Evolutionary conservation across 2,113 vertebrate species (phyloP), one percentile per base, ranked within the genome.

Genomic region (Prionailurus viverrinus): DNA sequence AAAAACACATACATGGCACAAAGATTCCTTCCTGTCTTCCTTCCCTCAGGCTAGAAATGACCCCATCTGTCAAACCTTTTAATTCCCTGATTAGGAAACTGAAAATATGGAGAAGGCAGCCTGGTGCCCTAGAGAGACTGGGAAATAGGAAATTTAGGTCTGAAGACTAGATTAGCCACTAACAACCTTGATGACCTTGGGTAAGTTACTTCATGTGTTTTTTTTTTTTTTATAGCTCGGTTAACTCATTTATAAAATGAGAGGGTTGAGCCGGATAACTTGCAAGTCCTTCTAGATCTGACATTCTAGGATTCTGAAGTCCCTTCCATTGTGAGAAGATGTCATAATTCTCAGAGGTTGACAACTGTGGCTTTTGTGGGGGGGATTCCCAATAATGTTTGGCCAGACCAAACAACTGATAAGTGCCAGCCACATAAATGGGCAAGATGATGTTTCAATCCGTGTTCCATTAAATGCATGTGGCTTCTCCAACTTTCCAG

Each of bases 41-140:
- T 9, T 90, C 41, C 45, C 90, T 89, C 69, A 58, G 31, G 55
- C 19, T 97, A 83, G 63, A 83, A 87, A 82, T 83, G 66, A 89
- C 4, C 16, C 61, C 3, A 66, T 41, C 31, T 90, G 0, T 95
- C 33, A 80, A 65, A 19, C 9, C 55, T 91, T 61, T 87, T 87
- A 27, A 78, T 91, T 84, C 45, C 7, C 33, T 58, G 63, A 41
- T 61, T 90, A 95, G 71, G 48, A 92, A 82, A 74, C 36, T 55
- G 55, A 69, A 48, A 78, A 33, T 33, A n/a, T 9, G n/a, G 33
- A 27, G 21, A 51, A 89, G 82, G 15, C 14, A 81, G 31, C 27
- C 18, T 48, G 29, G 16, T 63, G 4, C 3, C 9, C 8, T 12
- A 33, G 36, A 89, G 36, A 76, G 12, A 53, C 8, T 29, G 58